These are phyloP conservation scores for Ammodytes marinus DNA, from an alignment of 2,113 vertebrate genomes.

Conservation along the genomic window DNA sequence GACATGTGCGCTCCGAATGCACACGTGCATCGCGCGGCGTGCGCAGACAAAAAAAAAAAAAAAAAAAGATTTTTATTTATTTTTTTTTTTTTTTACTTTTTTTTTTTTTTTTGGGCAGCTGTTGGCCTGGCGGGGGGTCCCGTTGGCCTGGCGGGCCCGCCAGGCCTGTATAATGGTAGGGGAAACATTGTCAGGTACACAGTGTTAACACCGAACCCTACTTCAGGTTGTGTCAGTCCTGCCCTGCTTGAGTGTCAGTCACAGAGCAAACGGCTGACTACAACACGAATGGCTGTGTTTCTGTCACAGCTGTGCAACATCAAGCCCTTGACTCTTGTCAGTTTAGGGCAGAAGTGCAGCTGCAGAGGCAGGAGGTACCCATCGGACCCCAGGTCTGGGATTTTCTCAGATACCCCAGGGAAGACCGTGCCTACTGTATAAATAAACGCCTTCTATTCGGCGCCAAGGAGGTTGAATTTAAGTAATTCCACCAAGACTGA, in stretches of 20 bases:
- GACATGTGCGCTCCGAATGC: too few species aligned
- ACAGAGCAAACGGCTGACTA: neutral
- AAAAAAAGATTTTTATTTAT: too few species aligned
- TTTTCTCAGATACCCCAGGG: constrained; percentile 28
- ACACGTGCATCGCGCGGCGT: too few species aligned
- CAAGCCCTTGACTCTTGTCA: neutral
- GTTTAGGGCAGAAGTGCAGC: neutral
- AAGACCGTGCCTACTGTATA: constrained; percentile 58
- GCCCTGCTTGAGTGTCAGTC: constrained; percentile 13
- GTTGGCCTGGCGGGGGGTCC: too few species aligned
- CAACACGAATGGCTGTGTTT: neutral
- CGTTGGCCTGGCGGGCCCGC: too few species aligned
- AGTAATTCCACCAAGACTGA: constrained; percentile 72
- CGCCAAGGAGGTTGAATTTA: constrained; percentile 74
- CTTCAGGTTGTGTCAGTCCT: constrained; percentile 11
- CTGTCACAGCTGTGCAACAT: constrained; percentile 27
- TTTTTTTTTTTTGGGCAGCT: too few species aligned
- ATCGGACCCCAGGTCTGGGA: neutral
- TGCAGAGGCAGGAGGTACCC: neutral
- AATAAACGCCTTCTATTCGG: constrained; percentile 63
- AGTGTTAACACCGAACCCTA: neutral
- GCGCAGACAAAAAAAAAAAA: too few species aligned
- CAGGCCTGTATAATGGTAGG: too few species aligned
- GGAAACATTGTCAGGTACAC: too few species aligned
- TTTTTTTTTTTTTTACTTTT: too few species aligned